A percentile compares a stretch with the other conserved stretches of the same genome.
phyloP scores from a whole-genome alignment of 2,888 invertebrate genomes.

The Laspeyria flexula region DNA sequence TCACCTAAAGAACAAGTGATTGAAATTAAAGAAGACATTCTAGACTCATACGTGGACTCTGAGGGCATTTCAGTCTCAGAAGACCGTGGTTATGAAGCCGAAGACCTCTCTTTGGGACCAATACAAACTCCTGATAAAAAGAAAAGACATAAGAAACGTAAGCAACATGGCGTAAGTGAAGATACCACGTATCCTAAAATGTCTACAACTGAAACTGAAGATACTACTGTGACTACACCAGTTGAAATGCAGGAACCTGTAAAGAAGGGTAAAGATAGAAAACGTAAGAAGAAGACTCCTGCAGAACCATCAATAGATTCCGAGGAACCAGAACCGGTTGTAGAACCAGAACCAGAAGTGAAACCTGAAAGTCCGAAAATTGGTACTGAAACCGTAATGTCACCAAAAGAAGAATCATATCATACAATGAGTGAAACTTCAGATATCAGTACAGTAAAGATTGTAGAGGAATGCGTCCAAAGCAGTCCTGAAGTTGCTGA shows the following conservation, averaged over 20 bases:
- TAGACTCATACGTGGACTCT: slow-evolving; percentile 76
- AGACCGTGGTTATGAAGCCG: slow-evolving; percentile 91
- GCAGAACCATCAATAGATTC: slow-evolving; percentile 48
- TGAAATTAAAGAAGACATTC: slow-evolving; percentile 57
- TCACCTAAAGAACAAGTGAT: slow-evolving; percentile 4
- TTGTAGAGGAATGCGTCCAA: slow-evolving; percentile 88
- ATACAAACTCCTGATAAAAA: slow-evolving; percentile 62
- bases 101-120: slow-evolving; percentile 85
- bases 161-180: slow-evolving; percentile 68
- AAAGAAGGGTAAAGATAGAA: slow-evolving; percentile 76
- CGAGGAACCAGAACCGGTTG: slow-evolving; percentile 33
- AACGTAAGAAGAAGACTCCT: slow-evolving; percentile 78
- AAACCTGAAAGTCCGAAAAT: slow-evolving; percentile 76
- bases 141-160: slow-evolving; percentile 84
- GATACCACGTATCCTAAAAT: slow-evolving; percentile 73
- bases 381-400: slow-evolving; percentile 79
- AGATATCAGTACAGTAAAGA: slow-evolving; percentile 87
- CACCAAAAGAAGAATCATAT: slow-evolving; percentile 87
- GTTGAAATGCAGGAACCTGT: slow-evolving; percentile 58
- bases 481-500: slow-evolving; percentile 78
- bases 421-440: slow-evolving; percentile 86
- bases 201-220: slow-evolving; percentile 73
- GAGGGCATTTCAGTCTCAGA: slow-evolving; percentile 67
- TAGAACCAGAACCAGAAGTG: slow-evolving; percentile 45
- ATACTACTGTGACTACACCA: slow-evolving; percentile 62